phyloP scores from a whole-genome alignment of 2,888 invertebrate species.

The Melipona bicolor region DNA sequence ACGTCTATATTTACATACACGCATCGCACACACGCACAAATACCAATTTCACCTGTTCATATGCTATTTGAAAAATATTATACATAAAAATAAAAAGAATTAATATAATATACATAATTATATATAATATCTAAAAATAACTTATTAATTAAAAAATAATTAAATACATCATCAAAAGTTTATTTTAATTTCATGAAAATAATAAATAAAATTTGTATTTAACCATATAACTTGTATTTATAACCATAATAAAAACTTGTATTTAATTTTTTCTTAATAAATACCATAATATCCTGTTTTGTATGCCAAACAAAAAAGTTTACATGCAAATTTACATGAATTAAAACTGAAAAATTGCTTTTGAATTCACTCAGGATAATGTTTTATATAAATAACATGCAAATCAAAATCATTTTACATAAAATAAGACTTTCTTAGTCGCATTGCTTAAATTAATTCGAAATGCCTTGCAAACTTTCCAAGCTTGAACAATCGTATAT shows the following conservation, averaged over 20 bases:
- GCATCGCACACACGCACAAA: neutral
- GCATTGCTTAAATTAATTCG: neutral
- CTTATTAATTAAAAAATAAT: neutral
- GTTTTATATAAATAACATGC: slow-evolving; percentile 12
- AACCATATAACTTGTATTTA: neutral
- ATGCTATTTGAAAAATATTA: slow-evolving; percentile 3
- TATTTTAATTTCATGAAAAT: neutral
- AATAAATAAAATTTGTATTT: neutral
- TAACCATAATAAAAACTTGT: neutral
- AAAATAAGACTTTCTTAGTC: neutral
- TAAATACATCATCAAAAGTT: neutral
- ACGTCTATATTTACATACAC: neutral
- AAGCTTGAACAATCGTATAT: neutral
- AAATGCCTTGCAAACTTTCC: neutral
- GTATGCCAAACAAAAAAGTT: slow-evolving; percentile 11
- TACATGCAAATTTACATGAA: neutral
- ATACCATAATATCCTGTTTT: slow-evolving; percentile 19
- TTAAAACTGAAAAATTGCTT: slow-evolving; percentile 9
- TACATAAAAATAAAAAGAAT: neutral
- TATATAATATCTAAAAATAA: neutral
- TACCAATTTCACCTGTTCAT: neutral
- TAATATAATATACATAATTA: neutral
- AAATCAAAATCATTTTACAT: neutral
- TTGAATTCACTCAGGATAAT: slow-evolving; percentile 53
- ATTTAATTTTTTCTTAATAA: neutral